Base-by-base conservation (phyloP, 2,888 invertebrate genomes). In the Pseudococcus viburni region DNA sequence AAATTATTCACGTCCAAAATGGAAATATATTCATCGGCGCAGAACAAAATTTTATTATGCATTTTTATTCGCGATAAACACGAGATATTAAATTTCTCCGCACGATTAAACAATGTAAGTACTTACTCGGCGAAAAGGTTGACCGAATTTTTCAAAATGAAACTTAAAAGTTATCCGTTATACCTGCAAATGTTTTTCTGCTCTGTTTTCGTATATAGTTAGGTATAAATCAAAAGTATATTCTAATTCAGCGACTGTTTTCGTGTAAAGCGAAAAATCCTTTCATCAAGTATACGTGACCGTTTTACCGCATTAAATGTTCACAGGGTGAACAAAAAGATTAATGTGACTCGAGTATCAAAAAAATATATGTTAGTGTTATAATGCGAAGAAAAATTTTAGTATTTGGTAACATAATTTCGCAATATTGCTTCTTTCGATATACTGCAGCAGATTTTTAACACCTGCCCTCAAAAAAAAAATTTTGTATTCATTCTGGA, bases 231-330 rank as follows among this genome's bases (percentile, higher is more conserved):
- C 46, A 83, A 83, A 83, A 83, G 46, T 83, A 80, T 33, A 77
- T 83, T 83, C 26, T 83, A 46, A 83, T 83, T 83, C 80, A 46
- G 46, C 80, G 80, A 83, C 80, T 42, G 80, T 83, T 19, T 46
- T 46, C 80, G 80, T 83, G 80, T 83, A 83, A 83, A 83, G 80
- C 42, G 46, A 83, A 83, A 83, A 83, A 83, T 83, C 80, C 80
- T 83, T 83, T 83, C 80, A 83, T 83, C 46, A 46, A 33, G 46
- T 83, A 12, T 19, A 83, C 80, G 80, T 83, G 80, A 83, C 46
- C 17, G 46, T 83, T 83, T 83, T 83, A 83, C 80, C 46, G 46
- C 80, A 83, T 83, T 42, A 83, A 83, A 83, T 83, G 80, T 83
- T 83, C 80, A 83, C 46, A 42, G 80, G 80, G 80, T 83, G 80